A percentile compares a stretch with the other conserved stretches of the same genome.
phyloP scores from a whole-genome alignment of 2,888 invertebrate species.

The Spilosoma lubricipeda region DNA sequence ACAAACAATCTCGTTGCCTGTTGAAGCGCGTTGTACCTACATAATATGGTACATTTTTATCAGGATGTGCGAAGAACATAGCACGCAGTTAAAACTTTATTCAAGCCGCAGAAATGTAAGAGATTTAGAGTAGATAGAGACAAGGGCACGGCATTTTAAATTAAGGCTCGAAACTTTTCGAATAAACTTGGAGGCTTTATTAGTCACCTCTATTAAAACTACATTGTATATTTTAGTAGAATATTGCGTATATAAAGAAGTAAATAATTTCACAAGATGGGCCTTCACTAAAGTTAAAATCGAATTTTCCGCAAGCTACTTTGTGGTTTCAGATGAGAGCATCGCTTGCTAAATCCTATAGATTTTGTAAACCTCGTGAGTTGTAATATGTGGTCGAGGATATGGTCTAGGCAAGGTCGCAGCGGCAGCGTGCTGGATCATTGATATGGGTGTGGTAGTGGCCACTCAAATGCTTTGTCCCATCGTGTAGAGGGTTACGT shows the following conservation, averaged over 20 bases:
- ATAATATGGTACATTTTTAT: too few species aligned
- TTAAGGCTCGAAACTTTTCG: neutral
- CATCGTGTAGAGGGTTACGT: neutral
- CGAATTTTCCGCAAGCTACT: conserved; percentile 1
- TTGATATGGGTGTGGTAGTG: neutral
- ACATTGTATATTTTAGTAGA: neutral
- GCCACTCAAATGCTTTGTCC: neutral
- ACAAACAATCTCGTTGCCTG: too few species aligned
- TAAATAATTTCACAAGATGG: neutral
- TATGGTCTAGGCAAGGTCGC: neutral
- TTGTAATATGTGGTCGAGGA: conserved; percentile 5
- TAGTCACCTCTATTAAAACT: neutral
- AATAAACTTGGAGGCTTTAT: neutral
- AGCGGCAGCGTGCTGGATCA: neutral
- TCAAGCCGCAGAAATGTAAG: neutral
- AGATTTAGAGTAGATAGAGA: neutral
- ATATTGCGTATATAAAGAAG: neutral
- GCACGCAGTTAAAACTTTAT: too few species aligned
- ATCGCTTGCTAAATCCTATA: neutral
- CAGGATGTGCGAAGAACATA: too few species aligned
- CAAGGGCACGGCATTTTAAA: neutral
- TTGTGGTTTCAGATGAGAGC: conserved; percentile 3
- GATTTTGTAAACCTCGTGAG: neutral
- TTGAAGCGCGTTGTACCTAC: too few species aligned
- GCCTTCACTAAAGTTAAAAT: neutral